Evolutionary conservation across 2,113 vertebrate species (phyloP).

Genomic region (Rhinichthys klamathensis): DNA sequence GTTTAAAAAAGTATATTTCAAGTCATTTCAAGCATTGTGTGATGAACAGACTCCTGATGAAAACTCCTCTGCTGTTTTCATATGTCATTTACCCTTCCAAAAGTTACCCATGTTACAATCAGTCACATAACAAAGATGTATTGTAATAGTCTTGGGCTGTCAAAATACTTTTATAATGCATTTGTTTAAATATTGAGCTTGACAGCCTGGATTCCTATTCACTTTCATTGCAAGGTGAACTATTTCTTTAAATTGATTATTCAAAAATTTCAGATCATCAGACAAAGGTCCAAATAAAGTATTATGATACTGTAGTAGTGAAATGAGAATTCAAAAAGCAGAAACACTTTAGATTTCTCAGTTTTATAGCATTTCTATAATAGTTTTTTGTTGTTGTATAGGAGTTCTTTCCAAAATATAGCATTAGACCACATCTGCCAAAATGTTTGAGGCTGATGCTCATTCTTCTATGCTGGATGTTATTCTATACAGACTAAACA

Average conservation of each 20-base stretch:
- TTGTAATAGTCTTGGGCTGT: no score
- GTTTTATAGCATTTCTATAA: neutral
- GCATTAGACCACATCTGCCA: slow-evolving; percentile 19
- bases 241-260: neutral
- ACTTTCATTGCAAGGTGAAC: neutral
- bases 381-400: neutral
- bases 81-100: neutral
- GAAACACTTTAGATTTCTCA: neutral
- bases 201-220: neutral
- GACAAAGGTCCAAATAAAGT: neutral
- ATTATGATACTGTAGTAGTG: neutral
- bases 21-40: neutral
- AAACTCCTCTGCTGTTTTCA: neutral
- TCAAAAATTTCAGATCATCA: neutral
- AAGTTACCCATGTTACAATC: neutral
- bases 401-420: neutral
- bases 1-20: neutral
- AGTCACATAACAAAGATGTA: neutral
- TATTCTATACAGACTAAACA: slow-evolving; percentile 40
- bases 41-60: no score
- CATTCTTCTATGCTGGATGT: neutral
- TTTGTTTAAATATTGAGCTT: neutral
- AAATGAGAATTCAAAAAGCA: neutral
- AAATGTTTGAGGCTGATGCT: neutral
- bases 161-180: no score